Conservation (phyloP, 2,797 vertebrate genomes). For the Petrocephalus schoutedeni region DNA sequence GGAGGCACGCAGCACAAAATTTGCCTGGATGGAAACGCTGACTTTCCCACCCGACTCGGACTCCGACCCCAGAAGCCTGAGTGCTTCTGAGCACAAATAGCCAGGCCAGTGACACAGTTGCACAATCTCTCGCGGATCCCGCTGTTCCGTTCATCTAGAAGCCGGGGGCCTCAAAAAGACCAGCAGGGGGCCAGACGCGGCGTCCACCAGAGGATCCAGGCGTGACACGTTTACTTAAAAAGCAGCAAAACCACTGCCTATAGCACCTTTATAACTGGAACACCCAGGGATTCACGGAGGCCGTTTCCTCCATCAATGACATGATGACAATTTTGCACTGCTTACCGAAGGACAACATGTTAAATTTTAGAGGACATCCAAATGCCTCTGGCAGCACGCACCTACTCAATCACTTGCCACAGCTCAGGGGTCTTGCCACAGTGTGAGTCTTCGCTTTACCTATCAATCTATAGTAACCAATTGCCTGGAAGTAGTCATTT, state of each 20-base stretch:
- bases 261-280: not conserved
- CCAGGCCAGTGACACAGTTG: not conserved
- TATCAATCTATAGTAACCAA: conserved; percentile 2
- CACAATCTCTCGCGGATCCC: not conserved
- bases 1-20: not conserved
- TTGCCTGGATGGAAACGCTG: not conserved
- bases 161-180: not conserved
- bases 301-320: not conserved
- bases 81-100: not conserved
- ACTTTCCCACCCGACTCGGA: not conserved
- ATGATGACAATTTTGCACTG: not conserved
- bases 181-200: not conserved
- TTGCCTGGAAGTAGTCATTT: not conserved
- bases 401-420: not conserved
- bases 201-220: not conserved
- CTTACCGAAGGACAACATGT: not conserved
- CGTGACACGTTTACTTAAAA: not conserved
- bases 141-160: not conserved
- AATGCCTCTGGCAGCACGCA: not conserved
- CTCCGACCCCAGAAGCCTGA: not conserved
- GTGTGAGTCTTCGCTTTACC: not conserved
- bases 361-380: conserved; percentile 2
- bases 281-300: not conserved
- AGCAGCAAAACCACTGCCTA: not conserved
- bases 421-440: not conserved